Evolutionary conservation across 1,140 invertebrate species (phyloP), one percentile per base, ranked within the genome.

Genomic region (Xylocopa sonorina): DNA sequence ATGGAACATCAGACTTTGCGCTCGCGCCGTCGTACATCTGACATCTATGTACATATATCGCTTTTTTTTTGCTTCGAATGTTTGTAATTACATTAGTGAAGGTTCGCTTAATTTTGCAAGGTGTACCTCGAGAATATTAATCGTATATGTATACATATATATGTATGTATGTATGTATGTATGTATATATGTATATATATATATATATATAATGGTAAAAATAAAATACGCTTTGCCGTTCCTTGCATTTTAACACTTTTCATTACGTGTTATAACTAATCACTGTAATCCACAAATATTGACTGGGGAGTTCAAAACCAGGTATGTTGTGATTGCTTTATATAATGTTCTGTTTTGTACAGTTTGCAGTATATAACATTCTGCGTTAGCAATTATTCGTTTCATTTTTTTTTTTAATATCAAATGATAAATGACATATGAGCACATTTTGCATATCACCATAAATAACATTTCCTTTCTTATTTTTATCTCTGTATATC

Each of bases 1-100:
- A 82, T 84, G 82, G 80, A 82, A 79, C 75, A 53, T 82, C 80
- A 58, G 62, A 82, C 67, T 68, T 82, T 29, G 80, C 80, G 79
- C 67, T 72, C 82, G 53, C 74, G 68, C 78, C 50, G 66, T 68
- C 41, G 78, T 53, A 24, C 48, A 43, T 9, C 48, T 51, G 34
- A 53, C 62, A 51, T 67, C 27, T n/a, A 21, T 67, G 32, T 50
- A 60, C 21, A n/a, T 73, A 58, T 58, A 58, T 34, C 29, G 5
- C 48, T 51, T 46, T 29, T 55, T 73, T 41, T 55, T 55, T 41
- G 51, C 76, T 66, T 66, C 38, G 76, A 79, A 78, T 72, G 46
- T 69, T 51, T 67, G n/a, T 57, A 38, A 63, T 69, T 63, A 60
- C 38, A 69, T 76, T 66, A 32, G 38, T 41, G n/a, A 72, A 58